A percentile compares a stretch with the other conserved stretches of the same genome.
phyloP scores from a whole-genome alignment of 2,113 vertebrate species.

The Candoia aspera region DNA sequence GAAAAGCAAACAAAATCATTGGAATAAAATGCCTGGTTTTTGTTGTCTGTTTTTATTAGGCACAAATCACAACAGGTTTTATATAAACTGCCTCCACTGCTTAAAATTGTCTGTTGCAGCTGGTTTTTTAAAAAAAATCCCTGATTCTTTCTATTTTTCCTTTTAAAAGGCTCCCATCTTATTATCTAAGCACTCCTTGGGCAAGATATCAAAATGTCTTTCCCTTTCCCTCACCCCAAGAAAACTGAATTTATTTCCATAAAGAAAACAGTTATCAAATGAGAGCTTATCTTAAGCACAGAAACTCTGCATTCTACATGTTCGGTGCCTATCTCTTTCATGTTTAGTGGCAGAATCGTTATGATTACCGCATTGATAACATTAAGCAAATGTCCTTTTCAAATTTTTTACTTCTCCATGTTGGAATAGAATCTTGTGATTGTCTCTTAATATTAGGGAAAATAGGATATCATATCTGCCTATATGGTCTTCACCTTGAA shows the following conservation, averaged over 20 bases:
- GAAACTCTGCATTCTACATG: constrained; percentile 22
- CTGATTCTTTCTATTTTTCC: constrained; percentile 23
- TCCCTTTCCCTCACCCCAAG: constrained; percentile 31
- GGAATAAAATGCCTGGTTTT: background rate
- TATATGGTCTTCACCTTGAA: constrained; percentile 18
- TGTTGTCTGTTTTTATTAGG: background rate
- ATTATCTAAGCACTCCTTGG: rapidly evolving
- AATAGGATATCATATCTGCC: background rate
- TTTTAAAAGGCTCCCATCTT: constrained; percentile 21
- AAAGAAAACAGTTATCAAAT: constrained; percentile 51
- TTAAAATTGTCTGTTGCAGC: background rate
- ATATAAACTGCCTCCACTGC: background rate
- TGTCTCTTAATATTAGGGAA: background rate
- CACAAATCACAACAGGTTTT: background rate
- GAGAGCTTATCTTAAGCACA: constrained; percentile 48
- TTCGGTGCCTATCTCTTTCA: constrained; percentile 39
- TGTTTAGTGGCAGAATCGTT: constrained; percentile 45
- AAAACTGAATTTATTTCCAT: constrained; percentile 39
- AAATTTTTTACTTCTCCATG: background rate
- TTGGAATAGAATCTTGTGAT: constrained; percentile 4
- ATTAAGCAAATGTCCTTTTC: constrained; percentile 47
- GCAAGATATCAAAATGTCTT: constrained; percentile 22
- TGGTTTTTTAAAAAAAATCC: constrained; percentile 16
- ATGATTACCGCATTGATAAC: constrained; percentile 43
- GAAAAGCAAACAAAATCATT: background rate